Evolutionary conservation across 2,888 invertebrate species (phyloP).

Genomic region (Ariolimax columbianus): DNA sequence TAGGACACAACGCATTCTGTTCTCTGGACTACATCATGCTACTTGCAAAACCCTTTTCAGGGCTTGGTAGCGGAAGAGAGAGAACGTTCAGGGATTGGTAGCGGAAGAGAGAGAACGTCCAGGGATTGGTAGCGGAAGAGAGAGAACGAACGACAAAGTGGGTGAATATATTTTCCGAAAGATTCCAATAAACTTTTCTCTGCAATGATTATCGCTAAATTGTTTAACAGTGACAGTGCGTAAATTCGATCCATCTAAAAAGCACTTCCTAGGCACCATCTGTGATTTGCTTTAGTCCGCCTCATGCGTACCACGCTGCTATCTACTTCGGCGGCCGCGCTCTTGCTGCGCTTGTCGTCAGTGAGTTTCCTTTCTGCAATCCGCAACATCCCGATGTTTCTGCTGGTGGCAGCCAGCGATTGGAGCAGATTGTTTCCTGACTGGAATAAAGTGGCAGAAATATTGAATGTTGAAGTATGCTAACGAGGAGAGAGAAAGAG

Average conservation of each 20-base stretch:
- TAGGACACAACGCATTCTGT: too few relatives aligned
- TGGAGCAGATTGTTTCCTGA: conserved; percentile 75
- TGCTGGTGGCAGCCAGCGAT: conserved; percentile 75
- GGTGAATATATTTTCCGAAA: too few relatives aligned
- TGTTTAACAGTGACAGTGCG: too few relatives aligned
- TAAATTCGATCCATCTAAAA: conserved; percentile 65
- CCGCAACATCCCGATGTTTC: conserved; percentile 76
- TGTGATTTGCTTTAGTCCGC: conserved; percentile 74
- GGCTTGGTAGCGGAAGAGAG: too few relatives aligned
- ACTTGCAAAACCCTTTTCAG: too few relatives aligned
- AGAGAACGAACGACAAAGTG: too few relatives aligned
- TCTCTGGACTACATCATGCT: too few relatives aligned
- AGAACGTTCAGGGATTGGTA: too few relatives aligned
- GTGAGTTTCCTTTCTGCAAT: conserved; percentile 71
- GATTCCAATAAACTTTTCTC: too few relatives aligned
- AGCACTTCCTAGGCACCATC: conserved; percentile 75
- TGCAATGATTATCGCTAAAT: too few relatives aligned
- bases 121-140: too few relatives aligned
- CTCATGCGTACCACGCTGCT: conserved; percentile 74
- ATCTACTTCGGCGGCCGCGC: conserved; percentile 71
- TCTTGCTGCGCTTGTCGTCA: conserved; percentile 76
- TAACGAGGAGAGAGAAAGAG: not conserved
- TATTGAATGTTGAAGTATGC: not conserved
- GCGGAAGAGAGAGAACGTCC: too few relatives aligned
- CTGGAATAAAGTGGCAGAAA: conserved; percentile 57